Evolutionary conservation across 2,797 vertebrate genomes (phyloP).

Genomic region (Lacerta viridis): DNA sequence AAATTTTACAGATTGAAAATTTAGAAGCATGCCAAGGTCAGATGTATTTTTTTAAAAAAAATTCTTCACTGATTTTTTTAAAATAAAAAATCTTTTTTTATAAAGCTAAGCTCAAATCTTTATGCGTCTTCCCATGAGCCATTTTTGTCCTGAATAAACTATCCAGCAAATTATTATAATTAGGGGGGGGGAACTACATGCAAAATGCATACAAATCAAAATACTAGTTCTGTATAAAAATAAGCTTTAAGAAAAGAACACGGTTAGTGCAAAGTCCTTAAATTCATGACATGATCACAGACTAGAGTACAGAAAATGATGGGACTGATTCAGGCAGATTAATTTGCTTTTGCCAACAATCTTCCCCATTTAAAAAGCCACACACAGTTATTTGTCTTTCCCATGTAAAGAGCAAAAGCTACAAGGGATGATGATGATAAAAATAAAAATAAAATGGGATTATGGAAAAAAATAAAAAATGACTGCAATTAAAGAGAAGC

Average conservation of each 20-base stretch:
- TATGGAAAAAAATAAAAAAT: conserved; percentile 88
- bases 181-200: conserved; percentile 85
- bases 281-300: conserved; percentile 86
- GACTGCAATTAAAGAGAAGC: conserved; percentile 94
- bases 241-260: conserved; percentile 83
- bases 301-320: conserved; percentile 86
- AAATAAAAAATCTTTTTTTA: conserved; percentile 60
- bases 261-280: conserved; percentile 88
- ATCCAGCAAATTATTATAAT: conserved; percentile 80
- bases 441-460: conserved; percentile 80
- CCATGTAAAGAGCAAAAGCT: conserved; percentile 89
- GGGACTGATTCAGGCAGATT: conserved; percentile 87
- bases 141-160: conserved; percentile 81
- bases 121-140: conserved; percentile 89
- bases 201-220: conserved; percentile 88
- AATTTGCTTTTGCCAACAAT: conserved; percentile 87
- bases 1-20: conserved; percentile 32
- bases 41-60: conserved; percentile 19
- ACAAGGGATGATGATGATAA: conserved; percentile 85
- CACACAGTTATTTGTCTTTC: conserved; percentile 82
- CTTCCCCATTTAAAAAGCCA: conserved; percentile 86
- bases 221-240: conserved; percentile 84
- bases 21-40: not conserved
- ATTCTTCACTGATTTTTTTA: conserved; percentile 66
- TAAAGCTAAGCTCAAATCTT: conserved; percentile 81